Evolutionary conservation across 2,113 vertebrate species (phyloP), one percentile per base, ranked within the genome.

Genomic region (Paramisgurnus dabryanus): DNA sequence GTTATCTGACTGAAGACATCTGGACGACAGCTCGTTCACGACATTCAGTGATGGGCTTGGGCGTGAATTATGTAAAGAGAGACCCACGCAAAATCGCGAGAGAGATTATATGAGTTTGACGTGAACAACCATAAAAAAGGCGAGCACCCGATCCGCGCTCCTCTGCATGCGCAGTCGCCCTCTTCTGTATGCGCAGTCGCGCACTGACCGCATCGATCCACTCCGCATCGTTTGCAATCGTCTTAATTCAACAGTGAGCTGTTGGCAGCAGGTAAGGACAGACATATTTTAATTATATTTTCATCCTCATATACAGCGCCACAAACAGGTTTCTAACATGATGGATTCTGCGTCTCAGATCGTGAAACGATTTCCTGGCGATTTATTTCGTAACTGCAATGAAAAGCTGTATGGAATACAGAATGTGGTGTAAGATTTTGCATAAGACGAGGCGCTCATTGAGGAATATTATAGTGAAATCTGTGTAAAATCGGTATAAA

Each of bases 181-280:
- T 15, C 53, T 69, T 12, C 41, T 34, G 27, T 34, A 34, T 34
- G 15, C 77, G 34, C 45, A 50, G 27, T 47, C 27, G 27, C 27
- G 22, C 18, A 57, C 69, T 58, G 50, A 68, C 65, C 71, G n/a
- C 79, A 57, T 71, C 60, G 57, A 34, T 7, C n/a, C 2, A 67
- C 49, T 49, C 79, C 70, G 79, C 79, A 80, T 67, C 39, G 55
- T 80, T 67, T 67, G 79, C 79, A 67, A 63, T 27, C 79, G 53
- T 43, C 61, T 66, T 67, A 49, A 41, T 45, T 40, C 79, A 61
- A 3, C 9, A 80, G 70, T 63, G 67, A 49, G n/a, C 70, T 66
- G 50, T 55, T 63, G 40, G 39, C 27, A 67, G 45, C 70, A 80
- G 79, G 79, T 80, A 47, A 61, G 79, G 10, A 41, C n/a, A 63